A percentile compares a stretch with the other conserved stretches of the same genome.
phyloP scores from a whole-genome alignment of 2,113 vertebrate species.

The Misgurnus mizolepis region DNA sequence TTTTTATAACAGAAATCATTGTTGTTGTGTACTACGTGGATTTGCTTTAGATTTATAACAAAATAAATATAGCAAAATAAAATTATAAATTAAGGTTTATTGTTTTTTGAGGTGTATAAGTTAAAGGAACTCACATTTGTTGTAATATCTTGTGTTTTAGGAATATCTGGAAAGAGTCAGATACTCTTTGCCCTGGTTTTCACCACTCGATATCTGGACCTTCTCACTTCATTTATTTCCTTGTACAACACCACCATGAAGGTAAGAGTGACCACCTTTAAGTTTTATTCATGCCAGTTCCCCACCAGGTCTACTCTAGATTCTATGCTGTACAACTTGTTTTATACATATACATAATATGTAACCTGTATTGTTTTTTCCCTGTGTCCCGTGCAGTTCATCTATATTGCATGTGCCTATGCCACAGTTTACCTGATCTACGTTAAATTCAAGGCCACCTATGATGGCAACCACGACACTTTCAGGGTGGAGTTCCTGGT shows the following conservation, averaged over 20 bases:
- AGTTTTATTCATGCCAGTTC: not conserved
- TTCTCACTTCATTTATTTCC: constrained; percentile 97
- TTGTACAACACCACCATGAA: constrained; percentile 99
- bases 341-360: not conserved
- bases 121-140: not conserved
- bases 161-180: constrained; percentile 99
- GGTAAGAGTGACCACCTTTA: constrained; percentile 70
- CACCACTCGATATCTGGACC: constrained; percentile 97
- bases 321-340: no score
- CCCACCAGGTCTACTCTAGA: no score
- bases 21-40: not conserved
- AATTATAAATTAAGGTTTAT: not conserved
- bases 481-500: constrained; percentile 98
- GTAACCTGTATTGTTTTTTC: not conserved
- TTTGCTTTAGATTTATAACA: no score
- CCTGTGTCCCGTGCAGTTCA: constrained; percentile 74
- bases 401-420: constrained; percentile 94
- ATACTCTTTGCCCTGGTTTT: constrained; percentile 97
- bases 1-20: not conserved
- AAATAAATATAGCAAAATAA: not conserved
- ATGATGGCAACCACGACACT: constrained; percentile 97
- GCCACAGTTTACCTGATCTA: constrained; percentile 97
- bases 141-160: constrained; percentile 67
- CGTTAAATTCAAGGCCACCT: constrained; percentile 96
- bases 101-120: not conserved